Conservation (phyloP, 64 coral and sea anemone species). For the Actinia equina region DNA sequence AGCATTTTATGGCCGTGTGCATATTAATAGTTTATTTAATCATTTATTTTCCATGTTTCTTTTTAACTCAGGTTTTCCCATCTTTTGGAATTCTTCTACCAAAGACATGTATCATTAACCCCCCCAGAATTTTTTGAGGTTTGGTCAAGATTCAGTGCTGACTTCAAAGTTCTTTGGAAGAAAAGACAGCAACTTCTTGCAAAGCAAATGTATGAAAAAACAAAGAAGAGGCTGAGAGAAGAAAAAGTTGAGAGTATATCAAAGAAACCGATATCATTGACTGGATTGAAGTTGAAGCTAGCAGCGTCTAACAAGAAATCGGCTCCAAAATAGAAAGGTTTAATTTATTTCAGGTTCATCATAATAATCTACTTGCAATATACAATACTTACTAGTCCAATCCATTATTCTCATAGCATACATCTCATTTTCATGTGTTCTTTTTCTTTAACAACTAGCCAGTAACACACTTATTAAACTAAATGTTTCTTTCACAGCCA, state of each 20-base stretch:
- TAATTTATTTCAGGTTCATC: neutral
- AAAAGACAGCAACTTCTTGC: slow-evolving; percentile 81
- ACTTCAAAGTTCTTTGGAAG: slow-evolving; percentile 79
- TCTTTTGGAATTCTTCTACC: slow-evolving; percentile 57
- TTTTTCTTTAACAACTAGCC: too few species aligned
- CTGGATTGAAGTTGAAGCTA: slow-evolving; percentile 75
- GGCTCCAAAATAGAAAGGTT: neutral
- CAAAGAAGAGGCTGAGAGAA: slow-evolving; percentile 67
- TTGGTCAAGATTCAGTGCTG: slow-evolving; percentile 67
- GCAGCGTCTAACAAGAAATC: slow-evolving; percentile 28
- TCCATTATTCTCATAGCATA: too few species aligned
- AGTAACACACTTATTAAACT: too few species aligned
- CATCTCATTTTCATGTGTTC: too few species aligned
- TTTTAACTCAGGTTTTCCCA: slow-evolving; percentile 42
- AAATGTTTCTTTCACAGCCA: too few species aligned
- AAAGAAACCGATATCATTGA: slow-evolving; percentile 71
- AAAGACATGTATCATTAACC: slow-evolving; percentile 27
- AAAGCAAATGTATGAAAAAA: slow-evolving; percentile 83
- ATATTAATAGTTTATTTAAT: too few species aligned
- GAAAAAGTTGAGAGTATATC: slow-evolving; percentile 67
- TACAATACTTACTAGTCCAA: too few species aligned
- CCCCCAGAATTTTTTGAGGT: slow-evolving; percentile 89
- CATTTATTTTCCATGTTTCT: too few species aligned
- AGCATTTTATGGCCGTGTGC: neutral
- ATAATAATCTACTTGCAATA: too few species aligned